phyloP scores from a whole-genome alignment of 1,140 invertebrate genomes.

The Hyles vespertilio region DNA sequence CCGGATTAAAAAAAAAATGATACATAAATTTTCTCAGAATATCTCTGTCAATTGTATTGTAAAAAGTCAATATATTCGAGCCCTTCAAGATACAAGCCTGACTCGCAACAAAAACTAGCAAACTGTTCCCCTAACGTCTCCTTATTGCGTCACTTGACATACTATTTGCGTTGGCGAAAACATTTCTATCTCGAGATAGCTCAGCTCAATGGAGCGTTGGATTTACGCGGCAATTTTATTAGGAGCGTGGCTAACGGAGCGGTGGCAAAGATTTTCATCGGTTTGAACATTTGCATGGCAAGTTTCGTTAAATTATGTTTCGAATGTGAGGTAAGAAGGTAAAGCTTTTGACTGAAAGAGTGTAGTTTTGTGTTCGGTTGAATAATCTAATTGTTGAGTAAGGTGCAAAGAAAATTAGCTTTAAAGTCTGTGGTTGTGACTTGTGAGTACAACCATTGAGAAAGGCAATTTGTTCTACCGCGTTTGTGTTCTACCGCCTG shows the following conservation, averaged over 20 bases:
- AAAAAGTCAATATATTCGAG: too few relatives aligned
- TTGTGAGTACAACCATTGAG: not conserved
- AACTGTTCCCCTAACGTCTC: not conserved
- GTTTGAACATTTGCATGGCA: constrained; percentile 7
- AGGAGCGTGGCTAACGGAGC: constrained; percentile 33
- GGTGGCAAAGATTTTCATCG: constrained; percentile 14
- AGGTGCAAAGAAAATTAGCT: not conserved
- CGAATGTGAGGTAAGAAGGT: constrained; percentile 4
- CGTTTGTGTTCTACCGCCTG: too few relatives aligned
- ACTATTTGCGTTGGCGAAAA: constrained; percentile 8
- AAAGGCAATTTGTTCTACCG: not conserved
- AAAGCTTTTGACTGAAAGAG: not conserved
- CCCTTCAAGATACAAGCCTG: too few relatives aligned
- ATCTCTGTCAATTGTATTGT: too few relatives aligned
- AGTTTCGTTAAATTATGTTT: not conserved
- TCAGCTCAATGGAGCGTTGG: constrained; percentile 40
- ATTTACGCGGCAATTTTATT: constrained; percentile 51
- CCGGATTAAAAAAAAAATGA: too few relatives aligned
- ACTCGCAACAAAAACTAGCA: not conserved
- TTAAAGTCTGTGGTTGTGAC: not conserved
- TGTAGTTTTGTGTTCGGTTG: too few relatives aligned
- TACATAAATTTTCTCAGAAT: too few relatives aligned
- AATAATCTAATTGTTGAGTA: too few relatives aligned
- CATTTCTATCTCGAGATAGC: constrained; percentile 42
- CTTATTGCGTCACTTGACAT: constrained; percentile 5